Evolutionary conservation across 2,797 vertebrate genomes (phyloP), one percentile per base, ranked within the genome.

Genomic region (Hafferia zeledoni): DNA sequence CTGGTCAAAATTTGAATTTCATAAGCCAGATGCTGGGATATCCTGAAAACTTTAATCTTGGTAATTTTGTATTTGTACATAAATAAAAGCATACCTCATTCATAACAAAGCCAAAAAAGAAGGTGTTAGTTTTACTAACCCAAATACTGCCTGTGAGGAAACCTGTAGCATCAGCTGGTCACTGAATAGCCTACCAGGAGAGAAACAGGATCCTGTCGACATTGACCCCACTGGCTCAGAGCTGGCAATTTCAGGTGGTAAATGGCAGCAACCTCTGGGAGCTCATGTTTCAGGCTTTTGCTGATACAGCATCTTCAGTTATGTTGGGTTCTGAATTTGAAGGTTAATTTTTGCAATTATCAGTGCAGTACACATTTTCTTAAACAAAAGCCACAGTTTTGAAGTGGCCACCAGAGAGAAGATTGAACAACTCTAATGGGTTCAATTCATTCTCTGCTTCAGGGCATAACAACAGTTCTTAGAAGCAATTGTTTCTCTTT

Each of bases 271-370:
- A 12, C 8, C 7, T 52, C 78, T 89, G 35, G 12, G 30, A 80
- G 46, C 53, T 69, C 20, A 71, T 20, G 1, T 89, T 93, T 30
- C 11, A 55, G 55, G 39, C 17, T 83, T 85, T 83, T 91, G 89
- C 72, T 92, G 89, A 87, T 47, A 37, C 17, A 52, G 31, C 59
- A 5, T 44, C 53, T 93, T 87, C 63, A 59, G 55, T 87, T 90
- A 81, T 18, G n/a, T 50, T 57, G 6, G 35, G 8, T 78, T 87
- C 63, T 94, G 57, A 94, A 81, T 93, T 90, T 94, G 84, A 96
- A 96, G 89, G 84, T 95, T 95, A 92, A 92, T 96, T 94, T 71
- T 91, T 95, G 65, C 87, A 93, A 79, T 93, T 95, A 63, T 56
- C 81, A 86, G 59, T 83, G 50, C 82, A 56, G 37, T 71, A 79